Evolutionary conservation across 2,797 vertebrate species (phyloP), one percentile per base, ranked within the genome.

Genomic region (Alectoris magna): DNA sequence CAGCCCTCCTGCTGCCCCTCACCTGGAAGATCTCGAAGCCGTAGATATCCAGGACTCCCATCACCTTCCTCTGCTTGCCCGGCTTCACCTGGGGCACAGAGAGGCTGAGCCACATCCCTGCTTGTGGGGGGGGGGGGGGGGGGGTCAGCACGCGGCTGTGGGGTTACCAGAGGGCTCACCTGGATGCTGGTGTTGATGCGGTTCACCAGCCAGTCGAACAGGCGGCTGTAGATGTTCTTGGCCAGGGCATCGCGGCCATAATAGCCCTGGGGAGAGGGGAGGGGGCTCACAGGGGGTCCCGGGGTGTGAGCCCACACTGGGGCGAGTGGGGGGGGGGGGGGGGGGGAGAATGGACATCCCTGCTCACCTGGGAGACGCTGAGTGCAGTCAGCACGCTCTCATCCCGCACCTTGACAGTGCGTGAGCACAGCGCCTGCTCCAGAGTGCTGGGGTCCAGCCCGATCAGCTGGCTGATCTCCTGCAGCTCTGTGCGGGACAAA

Each of bases 21-120:
- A 98, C 98, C 97, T 98, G 97, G 86, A 98, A 92, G 86, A 98
- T 98, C 94, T 98, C 98, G 17, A 98, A 98, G 91, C 98, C 98
- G 0, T 98, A 98, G 83, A 98, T 98, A 71, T 98, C 98, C 96
- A 98, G 96, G 60, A 98, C 98, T 0, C 98, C 98, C 98, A 98
- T 98, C 68, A 98, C 98, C 91, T 98, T 98, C 95, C 91, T 98
- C 82, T 83, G 95, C 63, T 97, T 66, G 7, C 87, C 95, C 0
- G 95, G 84, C 85, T 86, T 95, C 63, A 98, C 98, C 98, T 98
- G 92, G 39, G 84, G 63, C 58, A 24, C 0, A 43, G 26, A 0
- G 0, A 36, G 34, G 48, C 11, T 49, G 59, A 53, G 55, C 56
- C 14, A 39, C 7, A 16, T 23, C 44, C 60, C 1, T 0, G 2